Evolutionary conservation across 2,113 vertebrate genomes (phyloP).

Genomic region (Syngnathus floridae): DNA sequence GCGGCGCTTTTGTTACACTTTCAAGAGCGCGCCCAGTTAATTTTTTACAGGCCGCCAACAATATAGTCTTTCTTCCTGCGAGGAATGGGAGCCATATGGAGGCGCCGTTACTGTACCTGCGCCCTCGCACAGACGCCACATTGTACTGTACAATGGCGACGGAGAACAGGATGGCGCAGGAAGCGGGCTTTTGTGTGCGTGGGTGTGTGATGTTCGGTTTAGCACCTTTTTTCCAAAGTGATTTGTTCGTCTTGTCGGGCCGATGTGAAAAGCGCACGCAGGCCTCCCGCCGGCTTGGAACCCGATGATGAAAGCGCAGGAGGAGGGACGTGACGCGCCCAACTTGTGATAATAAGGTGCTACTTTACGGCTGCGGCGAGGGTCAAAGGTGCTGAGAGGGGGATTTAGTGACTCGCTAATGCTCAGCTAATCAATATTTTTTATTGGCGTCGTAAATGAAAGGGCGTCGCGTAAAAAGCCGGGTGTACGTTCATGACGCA

Average conservation of each 20-base stretch:
- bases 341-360: constrained; percentile 47
- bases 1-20: constrained; percentile 48
- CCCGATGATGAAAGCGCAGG: constrained; percentile 26
- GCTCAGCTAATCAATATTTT: constrained; percentile 22
- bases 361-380: constrained; percentile 31
- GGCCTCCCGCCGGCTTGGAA: constrained; percentile 39
- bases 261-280: background rate
- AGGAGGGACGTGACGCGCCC: background rate
- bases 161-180: background rate
- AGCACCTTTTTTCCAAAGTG: constrained; percentile 1
- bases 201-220: background rate
- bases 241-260: background rate
- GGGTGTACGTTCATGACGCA: background rate
- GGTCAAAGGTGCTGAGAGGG: constrained; percentile 24
- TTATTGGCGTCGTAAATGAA: constrained; percentile 11
- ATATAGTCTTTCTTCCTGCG: constrained; percentile 53
- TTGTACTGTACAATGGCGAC: constrained; percentile 36
- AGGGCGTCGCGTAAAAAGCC: background rate
- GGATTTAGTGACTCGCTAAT: constrained; percentile 22
- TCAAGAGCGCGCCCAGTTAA: constrained; percentile 37
- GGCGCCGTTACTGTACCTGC: constrained; percentile 47
- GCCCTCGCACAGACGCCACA: constrained; percentile 42
- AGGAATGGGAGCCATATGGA: constrained; percentile 65
- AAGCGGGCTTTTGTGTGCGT: background rate
- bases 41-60: constrained; percentile 56